Base-by-base conservation (phyloP, 2,797 vertebrate species). In the Rousettus madagascariensis region DNA sequence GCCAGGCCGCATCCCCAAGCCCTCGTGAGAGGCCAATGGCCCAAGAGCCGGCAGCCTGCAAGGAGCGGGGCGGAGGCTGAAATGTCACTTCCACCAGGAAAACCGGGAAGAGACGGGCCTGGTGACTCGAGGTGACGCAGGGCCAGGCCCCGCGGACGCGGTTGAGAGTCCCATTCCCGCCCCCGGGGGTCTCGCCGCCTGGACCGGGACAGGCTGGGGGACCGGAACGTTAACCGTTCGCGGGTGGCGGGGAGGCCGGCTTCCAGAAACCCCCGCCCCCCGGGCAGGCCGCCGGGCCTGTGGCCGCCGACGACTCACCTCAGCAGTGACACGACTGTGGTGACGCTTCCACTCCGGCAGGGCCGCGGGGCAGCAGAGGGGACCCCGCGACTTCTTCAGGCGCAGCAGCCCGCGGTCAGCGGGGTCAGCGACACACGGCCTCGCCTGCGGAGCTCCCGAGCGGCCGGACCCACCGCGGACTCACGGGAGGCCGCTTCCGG, bases 181-280 rank as follows among this genome's bases (percentile, higher is more conserved):
- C 16, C 49, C 15, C 49, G 16, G 49, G 49, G 49, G 49, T 49
- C 33, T 22, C 3, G 30, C 30, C 36, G 9, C 7, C 46, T 1
- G 12, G 6, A 12, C 28, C 6, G 33, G 28, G 59, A 26, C 30
- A 15, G 0, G 59, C 30, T 33, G 30, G 41, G n/a, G 1, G 41
- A 26, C 61, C 28, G 30, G 10, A 46, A 13, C 6, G 2, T 30
- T 6, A 55, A 55, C 28, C 3, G 0, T 26, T n/a, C 0, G 19
- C 51, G 33, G 63, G 51, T 6, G 63, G 51, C 30, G 2, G 16
- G 8, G 30, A 24, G 16, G 28, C 74, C 20, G 8, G 12, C 26
- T 20, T 63, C 10, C 71, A 0, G 11, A 46, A 33, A 20, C 1
- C 15, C 36, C 9, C 26, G 0, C 15, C 28, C 38, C 5, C 24